These are phyloP conservation scores for Patella ulyssiponensis DNA, from an alignment of 2,888 invertebrate genomes.

Conservation along the genomic window DNA sequence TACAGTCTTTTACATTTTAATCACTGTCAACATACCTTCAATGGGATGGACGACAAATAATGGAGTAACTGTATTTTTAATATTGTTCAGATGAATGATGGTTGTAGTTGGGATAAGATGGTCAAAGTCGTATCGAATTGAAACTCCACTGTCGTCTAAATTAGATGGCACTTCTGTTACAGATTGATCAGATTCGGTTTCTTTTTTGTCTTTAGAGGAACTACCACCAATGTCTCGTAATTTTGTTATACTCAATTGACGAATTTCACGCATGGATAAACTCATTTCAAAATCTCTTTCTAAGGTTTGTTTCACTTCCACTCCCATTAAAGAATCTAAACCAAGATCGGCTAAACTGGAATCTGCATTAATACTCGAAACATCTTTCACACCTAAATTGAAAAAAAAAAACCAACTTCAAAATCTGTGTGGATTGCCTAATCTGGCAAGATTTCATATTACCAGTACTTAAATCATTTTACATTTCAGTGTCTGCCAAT, in stretches of 20 bases:
- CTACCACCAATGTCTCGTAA: constrained; percentile 41
- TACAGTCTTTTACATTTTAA: too few relatives aligned
- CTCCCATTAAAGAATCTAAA: constrained; percentile 98
- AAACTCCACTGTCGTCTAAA: constrained; percentile 33
- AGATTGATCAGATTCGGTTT: constrained; percentile 8
- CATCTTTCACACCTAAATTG: constrained; percentile 86
- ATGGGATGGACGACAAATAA: constrained; percentile 70
- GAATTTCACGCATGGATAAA: constrained; percentile 91
- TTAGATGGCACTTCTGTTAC: background rate
- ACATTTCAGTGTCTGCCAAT: too few relatives aligned
- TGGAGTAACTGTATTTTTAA: constrained; percentile 40
- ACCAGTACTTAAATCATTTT: too few relatives aligned
- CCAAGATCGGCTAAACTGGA: constrained; percentile 93
- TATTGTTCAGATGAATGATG: constrained; percentile 76
- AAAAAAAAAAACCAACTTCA: background rate
- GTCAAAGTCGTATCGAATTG: constrained; percentile 44
- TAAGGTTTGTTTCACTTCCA: constrained; percentile 96
- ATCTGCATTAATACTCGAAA: constrained; percentile 82
- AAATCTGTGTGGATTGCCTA: too few relatives aligned
- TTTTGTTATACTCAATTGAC: constrained; percentile 73
- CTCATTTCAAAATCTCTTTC: constrained; percentile 93
- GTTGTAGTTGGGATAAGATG: constrained; percentile 82
- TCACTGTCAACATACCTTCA: constrained; percentile 59
- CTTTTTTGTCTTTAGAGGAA: constrained; percentile 13
- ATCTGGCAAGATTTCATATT: too few relatives aligned